Evolutionary conservation across 23 tunicate genomes (phyloP).

Genomic region (Trididemnum miniatum): DNA sequence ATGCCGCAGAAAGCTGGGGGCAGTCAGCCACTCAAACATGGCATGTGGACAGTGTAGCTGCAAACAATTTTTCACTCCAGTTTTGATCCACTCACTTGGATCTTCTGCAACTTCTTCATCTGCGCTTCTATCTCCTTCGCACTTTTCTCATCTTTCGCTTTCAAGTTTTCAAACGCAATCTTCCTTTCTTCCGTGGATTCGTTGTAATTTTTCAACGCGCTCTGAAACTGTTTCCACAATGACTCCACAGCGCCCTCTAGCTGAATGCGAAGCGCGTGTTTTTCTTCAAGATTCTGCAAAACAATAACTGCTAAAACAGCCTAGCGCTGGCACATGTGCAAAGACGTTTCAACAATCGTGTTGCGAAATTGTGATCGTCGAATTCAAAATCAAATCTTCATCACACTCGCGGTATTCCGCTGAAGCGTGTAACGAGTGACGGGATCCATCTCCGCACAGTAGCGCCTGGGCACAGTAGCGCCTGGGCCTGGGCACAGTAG

Average conservation of each 20-base stretch:
- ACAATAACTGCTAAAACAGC: too few species aligned
- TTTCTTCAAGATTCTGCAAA: conserved; percentile 85
- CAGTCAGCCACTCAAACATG: not conserved
- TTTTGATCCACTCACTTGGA: conserved; percentile 79
- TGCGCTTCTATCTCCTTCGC: conserved; percentile 92
- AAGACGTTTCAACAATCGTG: too few species aligned
- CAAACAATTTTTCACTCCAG: not conserved
- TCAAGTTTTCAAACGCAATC: conserved; percentile 92
- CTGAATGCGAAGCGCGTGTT: conserved; percentile 98
- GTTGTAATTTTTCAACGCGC: conserved; percentile 88
- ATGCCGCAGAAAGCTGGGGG: too few species aligned
- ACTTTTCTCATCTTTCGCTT: conserved; percentile 88
- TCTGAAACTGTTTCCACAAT: conserved; percentile 93
- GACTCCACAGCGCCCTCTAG: conserved; percentile 91
- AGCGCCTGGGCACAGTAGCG: too few species aligned
- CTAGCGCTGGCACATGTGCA: too few species aligned
- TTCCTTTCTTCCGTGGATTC: conserved; percentile 95
- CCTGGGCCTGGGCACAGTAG: too few species aligned
- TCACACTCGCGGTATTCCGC: too few species aligned
- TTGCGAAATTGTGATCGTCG: too few species aligned
- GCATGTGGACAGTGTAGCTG: not conserved
- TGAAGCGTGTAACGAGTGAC: too few species aligned
- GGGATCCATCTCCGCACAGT: too few species aligned
- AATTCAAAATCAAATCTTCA: too few species aligned
- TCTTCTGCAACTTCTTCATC: conserved; percentile 89